These are phyloP conservation scores for Romanogobio albipinnatus DNA, from an alignment of 2,113 vertebrate genomes.

Conservation along the genomic window DNA sequence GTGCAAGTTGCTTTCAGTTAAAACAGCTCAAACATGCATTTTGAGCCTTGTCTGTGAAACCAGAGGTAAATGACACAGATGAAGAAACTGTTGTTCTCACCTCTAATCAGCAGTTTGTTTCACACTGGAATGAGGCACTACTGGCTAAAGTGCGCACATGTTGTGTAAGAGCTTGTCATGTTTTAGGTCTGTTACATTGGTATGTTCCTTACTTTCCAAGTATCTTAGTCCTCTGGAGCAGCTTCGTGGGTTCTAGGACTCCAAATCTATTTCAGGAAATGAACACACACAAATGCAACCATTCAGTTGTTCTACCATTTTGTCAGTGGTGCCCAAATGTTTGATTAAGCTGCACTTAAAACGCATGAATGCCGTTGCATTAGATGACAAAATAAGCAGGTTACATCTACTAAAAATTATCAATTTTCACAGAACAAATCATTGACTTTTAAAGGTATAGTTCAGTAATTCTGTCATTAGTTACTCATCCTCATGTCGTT, in stretches of 20 bases:
- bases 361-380: neutral
- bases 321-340: neutral
- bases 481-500: too few relatives aligned
- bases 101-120: neutral
- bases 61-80: neutral
- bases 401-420: neutral
- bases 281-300: neutral
- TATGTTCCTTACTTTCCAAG: neutral
- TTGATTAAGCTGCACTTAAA: neutral
- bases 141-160: neutral
- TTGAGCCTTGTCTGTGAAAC: too few relatives aligned
- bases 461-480: too few relatives aligned
- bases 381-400: neutral
- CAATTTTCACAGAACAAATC: too few relatives aligned
- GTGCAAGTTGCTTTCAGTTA: too few relatives aligned
- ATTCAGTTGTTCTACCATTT: neutral
- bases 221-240: neutral
- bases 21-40: too few relatives aligned
- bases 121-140: slow-evolving; percentile 65
- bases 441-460: neutral
- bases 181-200: neutral
- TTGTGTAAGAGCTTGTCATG: neutral
- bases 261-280: neutral
- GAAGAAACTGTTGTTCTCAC: neutral
- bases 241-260: neutral